Conservation (phyloP, 2,888 invertebrate genomes). For the Agriopis leucophaearia region DNA sequence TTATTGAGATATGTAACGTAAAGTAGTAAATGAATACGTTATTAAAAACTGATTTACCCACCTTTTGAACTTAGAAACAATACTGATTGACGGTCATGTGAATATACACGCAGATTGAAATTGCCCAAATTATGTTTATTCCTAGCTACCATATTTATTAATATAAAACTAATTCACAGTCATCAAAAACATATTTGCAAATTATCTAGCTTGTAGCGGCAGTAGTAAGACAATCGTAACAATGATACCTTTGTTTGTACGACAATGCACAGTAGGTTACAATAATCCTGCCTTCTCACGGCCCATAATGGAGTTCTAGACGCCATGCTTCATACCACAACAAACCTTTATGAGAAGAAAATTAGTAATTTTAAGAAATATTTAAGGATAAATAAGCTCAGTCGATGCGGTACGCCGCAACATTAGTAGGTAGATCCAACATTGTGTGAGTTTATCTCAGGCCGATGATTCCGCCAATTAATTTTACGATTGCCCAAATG, state of each 20-base stretch:
- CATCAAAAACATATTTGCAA: conserved; percentile 47
- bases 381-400: conserved; percentile 22
- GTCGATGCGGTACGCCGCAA: conserved; percentile 28
- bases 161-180: conserved; percentile 29
- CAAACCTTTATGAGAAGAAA: conserved; percentile 27
- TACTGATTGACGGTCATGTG: no score
- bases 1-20: no score
- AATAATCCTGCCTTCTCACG: conserved; percentile 45
- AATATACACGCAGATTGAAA: not conserved
- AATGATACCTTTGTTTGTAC: conserved; percentile 53
- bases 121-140: not conserved
- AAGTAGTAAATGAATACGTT: no score
- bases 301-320: conserved; percentile 29
- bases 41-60: no score
- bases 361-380: conserved; percentile 13
- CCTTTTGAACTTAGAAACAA: no score
- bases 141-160: not conserved
- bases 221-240: conserved; percentile 50
- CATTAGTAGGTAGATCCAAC: conserved; percentile 17
- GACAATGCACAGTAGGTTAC: conserved; percentile 46
- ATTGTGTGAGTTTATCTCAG: conserved; percentile 35
- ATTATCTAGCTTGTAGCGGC: conserved; percentile 28
- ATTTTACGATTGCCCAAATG: conserved; percentile 60
- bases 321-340: conserved; percentile 37
- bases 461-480: conserved; percentile 51